A percentile compares a stretch with the other conserved stretches of the same genome.
phyloP scores from a whole-genome alignment of 2,888 invertebrate genomes.

The Aleiodes alternator region DNA sequence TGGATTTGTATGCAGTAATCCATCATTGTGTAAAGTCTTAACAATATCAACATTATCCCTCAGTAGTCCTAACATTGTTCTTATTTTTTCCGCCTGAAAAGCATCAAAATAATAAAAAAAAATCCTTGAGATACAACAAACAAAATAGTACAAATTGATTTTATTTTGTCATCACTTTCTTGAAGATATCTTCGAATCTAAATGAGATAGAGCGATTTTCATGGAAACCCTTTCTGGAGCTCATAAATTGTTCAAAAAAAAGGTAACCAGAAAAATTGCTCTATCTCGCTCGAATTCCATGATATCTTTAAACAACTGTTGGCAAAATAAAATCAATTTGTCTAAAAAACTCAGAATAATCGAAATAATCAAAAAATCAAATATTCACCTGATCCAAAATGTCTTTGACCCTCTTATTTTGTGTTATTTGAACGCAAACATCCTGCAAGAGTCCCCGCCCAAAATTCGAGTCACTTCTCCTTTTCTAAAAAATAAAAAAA shows the following conservation, averaged over 20 bases:
- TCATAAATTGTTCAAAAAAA: too few species aligned
- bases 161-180: too few species aligned
- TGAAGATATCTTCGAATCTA: too few species aligned
- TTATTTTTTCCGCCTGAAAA: conserved; percentile 71
- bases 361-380: neutral
- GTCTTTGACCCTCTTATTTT: conserved; percentile 67
- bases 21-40: conserved; percentile 76
- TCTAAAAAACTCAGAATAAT: too few species aligned
- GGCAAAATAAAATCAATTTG: too few species aligned
- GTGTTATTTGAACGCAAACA: conserved; percentile 65
- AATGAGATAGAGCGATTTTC: too few species aligned
- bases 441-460: conserved; percentile 66
- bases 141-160: neutral
- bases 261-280: too few species aligned
- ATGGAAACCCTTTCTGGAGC: too few species aligned
- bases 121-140: conserved; percentile 11
- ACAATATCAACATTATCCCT: conserved; percentile 69
- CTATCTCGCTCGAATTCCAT: too few species aligned
- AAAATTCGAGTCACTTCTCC: conserved; percentile 62
- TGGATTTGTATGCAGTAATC: conserved; percentile 70
- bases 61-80: conserved; percentile 70
- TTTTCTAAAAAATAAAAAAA: conserved; percentile 56
- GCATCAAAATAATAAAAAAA: neutral
- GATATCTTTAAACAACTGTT: too few species aligned
- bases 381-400: conserved; percentile 67